Percentiles rank a stretch among this genome's conserved stretches.
These are phyloP conservation scores for Bemisia tabaci DNA, from an alignment of 1,140 invertebrate genomes.

Conservation along the genomic window DNA sequence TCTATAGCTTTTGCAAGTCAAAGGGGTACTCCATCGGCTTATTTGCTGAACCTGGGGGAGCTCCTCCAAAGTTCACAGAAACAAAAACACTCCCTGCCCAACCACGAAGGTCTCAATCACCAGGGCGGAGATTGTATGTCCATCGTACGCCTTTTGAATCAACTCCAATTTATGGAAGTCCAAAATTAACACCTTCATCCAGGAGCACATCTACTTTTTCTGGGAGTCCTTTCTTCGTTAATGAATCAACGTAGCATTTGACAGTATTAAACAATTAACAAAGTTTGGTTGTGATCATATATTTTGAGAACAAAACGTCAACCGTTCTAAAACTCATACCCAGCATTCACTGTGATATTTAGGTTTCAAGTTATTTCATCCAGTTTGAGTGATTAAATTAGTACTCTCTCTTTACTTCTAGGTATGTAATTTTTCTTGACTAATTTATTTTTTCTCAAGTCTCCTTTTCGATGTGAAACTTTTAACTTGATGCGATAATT, in stretches of 20 bases:
- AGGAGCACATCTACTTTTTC: background rate
- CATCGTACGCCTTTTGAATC: background rate
- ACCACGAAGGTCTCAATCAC: background rate
- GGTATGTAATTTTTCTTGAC: too few relatives aligned
- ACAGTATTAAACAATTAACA: too few relatives aligned
- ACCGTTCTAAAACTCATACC: too few relatives aligned
- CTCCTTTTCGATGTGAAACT: too few relatives aligned
- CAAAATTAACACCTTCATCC: background rate
- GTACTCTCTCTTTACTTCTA: too few relatives aligned
- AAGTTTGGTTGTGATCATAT: too few relatives aligned
- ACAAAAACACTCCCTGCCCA: background rate
- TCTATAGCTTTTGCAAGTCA: background rate
- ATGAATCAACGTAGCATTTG: background rate
- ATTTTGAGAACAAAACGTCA: too few relatives aligned
- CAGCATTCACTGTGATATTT: background rate
- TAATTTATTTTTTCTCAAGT: too few relatives aligned
- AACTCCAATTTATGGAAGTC: background rate
- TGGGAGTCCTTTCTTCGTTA: background rate
- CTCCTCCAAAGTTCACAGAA: background rate
- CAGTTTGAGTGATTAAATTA: background rate
- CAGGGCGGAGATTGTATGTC: background rate
- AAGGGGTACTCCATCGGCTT: background rate
- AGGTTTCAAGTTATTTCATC: background rate
- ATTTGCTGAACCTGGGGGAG: background rate
- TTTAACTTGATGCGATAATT: too few relatives aligned